These are phyloP conservation scores for Dendrolimus punctatus DNA, from an alignment of 1,140 invertebrate genomes.

Conservation along the genomic window DNA sequence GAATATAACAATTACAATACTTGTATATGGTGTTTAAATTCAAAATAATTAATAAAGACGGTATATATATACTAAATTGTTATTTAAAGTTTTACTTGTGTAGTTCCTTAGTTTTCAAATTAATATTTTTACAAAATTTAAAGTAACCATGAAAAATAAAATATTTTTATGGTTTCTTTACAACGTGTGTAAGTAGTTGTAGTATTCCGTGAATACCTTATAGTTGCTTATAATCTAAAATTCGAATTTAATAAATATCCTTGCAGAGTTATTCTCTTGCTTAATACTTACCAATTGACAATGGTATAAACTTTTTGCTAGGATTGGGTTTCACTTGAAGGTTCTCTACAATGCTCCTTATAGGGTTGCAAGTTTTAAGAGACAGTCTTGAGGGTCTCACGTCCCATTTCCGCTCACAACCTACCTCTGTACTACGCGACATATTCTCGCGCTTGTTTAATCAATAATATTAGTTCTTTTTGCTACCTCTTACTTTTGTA, in stretches of 20 bases:
- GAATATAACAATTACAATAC: too few relatives aligned
- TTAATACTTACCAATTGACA: slow-evolving; percentile 90
- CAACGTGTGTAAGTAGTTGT: too few relatives aligned
- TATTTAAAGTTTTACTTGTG: too few relatives aligned
- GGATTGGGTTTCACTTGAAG: slow-evolving; percentile 94
- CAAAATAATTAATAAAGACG: too few relatives aligned
- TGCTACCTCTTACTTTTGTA: slow-evolving; percentile 2
- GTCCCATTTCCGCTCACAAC: slow-evolving; percentile 74
- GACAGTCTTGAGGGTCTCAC: slow-evolving; percentile 86
- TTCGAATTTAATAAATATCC: neutral
- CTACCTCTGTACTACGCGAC: slow-evolving; percentile 43
- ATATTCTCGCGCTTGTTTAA: slow-evolving; percentile 18
- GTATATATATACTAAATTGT: too few relatives aligned
- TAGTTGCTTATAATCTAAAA: neutral
- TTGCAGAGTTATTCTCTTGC: neutral
- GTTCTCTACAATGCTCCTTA: slow-evolving; percentile 92
- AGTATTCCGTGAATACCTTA: too few relatives aligned
- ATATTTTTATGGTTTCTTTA: neutral
- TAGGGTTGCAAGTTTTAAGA: slow-evolving; percentile 93
- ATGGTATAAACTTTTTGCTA: slow-evolving; percentile 91
- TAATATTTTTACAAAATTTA: slow-evolving; percentile 2
- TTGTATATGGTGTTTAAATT: too few relatives aligned
- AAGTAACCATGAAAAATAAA: slow-evolving; percentile 2
- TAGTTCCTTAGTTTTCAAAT: neutral
- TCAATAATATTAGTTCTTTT: slow-evolving; percentile 4